Base-by-base conservation (phyloP, 2,797 vertebrate species). In the Microctenopoma stevenorrisi region DNA sequence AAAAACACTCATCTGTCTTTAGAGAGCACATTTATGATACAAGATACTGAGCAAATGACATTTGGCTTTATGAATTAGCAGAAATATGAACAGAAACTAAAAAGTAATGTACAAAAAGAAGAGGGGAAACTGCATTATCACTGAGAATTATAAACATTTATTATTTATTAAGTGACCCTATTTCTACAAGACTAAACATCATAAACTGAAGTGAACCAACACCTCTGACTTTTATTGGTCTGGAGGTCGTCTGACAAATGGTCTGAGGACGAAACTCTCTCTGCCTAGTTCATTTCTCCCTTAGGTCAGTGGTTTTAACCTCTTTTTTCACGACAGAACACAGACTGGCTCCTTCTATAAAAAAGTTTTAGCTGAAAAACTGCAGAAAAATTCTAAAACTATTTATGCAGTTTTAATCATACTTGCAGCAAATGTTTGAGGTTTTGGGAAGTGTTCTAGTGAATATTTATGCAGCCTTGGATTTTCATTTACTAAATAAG, bases 211-310 rank as follows among this genome's bases (percentile, higher is more conserved):
- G 53, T 44, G 18, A 33, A 40, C 56, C 3, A 63, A 70, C 69
- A 76, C 52, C 68, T 80, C 61, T 53, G 71, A 9, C 35, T 37
- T 80, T 72, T 68, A 68, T 61, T 64, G 28, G 70, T 70, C 60
- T 67, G 67, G 22, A 69, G n/a, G 8, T 54, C 52, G 13, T 14
- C 12, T 42, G 40, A 42, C 40, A 42, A 42, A 42, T 15, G 40
- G 12, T 9, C 40, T 42, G 40, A 5, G 6, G 40, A 42, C 4
- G 15, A 46, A 46, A 16, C 43, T 46, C 43, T 14, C 42, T 48
- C 13, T 53, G 1, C 1, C 2, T 43, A 11, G 42, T 43, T 43
- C 4, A 43, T 43, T 43, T 43, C 14, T 5, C 15, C 6, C 16
- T 5, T 16, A 6, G 5, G 42, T 16, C 14, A 15, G 42, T 43